These are phyloP conservation scores for Microcebus ravelobensis DNA, from an alignment of 2,113 vertebrate genomes.

Conservation along the genomic window DNA sequence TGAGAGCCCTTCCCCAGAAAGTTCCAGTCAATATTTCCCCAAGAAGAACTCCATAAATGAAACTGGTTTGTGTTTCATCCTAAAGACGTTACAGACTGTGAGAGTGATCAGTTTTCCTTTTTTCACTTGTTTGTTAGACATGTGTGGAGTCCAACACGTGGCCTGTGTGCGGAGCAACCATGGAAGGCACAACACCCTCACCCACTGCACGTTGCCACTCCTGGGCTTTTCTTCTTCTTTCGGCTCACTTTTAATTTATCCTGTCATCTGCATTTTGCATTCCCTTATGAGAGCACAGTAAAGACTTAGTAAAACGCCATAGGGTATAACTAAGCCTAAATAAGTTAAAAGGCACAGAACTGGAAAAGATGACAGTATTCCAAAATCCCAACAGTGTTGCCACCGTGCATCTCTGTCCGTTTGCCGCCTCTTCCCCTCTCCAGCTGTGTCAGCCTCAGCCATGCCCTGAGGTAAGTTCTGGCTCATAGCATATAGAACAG, in stretches of 20 bases:
- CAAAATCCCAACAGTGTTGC: background rate
- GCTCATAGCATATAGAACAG: background rate
- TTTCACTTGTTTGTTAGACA: background rate
- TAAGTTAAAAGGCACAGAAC: background rate
- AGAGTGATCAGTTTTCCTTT: background rate
- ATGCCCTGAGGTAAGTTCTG: background rate
- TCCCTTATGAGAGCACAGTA: accelerated
- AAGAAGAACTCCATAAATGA: background rate
- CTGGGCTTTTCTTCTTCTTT: background rate
- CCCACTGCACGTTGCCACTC: no score
- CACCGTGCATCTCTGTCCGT: accelerated
- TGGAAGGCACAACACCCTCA: background rate
- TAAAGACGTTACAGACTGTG: background rate
- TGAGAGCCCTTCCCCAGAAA: no score
- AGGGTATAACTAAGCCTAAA: background rate
- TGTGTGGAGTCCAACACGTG: background rate
- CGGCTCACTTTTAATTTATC: background rate
- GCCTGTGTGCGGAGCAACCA: accelerated
- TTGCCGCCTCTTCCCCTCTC: background rate
- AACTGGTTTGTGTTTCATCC: background rate
- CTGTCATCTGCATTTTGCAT: background rate
- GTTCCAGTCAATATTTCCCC: background rate
- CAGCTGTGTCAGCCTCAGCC: background rate
- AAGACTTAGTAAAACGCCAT: background rate
- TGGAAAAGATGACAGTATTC: background rate